Evolutionary conservation across 2,888 invertebrate genomes (phyloP).

Genomic region (Oligia fasciuncula): DNA sequence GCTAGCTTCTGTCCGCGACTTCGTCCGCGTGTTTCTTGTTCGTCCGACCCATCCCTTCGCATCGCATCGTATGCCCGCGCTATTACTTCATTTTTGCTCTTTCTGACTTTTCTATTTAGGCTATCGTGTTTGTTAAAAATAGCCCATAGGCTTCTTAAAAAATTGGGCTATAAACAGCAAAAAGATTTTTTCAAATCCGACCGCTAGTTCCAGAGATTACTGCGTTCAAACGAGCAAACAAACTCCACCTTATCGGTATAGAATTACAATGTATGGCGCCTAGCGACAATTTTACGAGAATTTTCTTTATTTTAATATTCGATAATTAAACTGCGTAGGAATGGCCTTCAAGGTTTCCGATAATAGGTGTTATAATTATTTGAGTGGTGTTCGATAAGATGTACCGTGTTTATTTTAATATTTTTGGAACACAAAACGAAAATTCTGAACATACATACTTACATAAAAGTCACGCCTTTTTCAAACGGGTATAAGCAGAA

Average conservation of each 20-base stretch:
- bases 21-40: background rate
- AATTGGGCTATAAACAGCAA: background rate
- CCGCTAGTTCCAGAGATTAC: background rate
- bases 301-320: background rate
- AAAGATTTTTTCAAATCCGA: background rate
- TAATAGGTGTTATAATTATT: constrained; percentile 30
- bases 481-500: background rate
- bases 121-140: no score
- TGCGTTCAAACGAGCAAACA: background rate
- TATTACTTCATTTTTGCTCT: background rate
- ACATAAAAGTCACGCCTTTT: background rate
- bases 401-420: background rate
- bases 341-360: constrained; percentile 20
- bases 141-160: no score
- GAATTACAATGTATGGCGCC: background rate
- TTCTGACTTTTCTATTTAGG: background rate
- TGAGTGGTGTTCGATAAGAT: constrained; percentile 7
- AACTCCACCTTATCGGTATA: background rate
- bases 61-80: background rate
- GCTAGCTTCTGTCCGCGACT: no score
- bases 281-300: constrained; percentile 1
- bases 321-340: constrained; percentile 13
- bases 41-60: background rate
- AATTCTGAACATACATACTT: background rate
- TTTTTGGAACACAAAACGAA: background rate